Conservation (phyloP, 2,113 vertebrate genomes). For the Salvelinus alpinus region DNA sequence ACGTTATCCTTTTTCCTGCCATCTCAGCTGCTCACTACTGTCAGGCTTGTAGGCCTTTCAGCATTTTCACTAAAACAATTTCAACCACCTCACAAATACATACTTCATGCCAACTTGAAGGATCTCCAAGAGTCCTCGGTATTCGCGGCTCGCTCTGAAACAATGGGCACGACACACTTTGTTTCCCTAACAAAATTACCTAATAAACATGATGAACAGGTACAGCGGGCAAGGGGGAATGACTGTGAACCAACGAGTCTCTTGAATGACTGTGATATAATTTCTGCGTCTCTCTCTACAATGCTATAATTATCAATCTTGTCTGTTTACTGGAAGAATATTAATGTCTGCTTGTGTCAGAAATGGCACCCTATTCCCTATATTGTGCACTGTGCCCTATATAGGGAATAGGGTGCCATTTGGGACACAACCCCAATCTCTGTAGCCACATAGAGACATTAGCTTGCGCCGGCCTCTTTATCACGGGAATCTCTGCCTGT, state of each 20-base stretch:
- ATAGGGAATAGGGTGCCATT: too few relatives aligned
- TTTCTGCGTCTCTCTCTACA: conserved; percentile 50
- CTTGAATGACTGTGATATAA: conserved; percentile 35
- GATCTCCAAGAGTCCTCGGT: not conserved
- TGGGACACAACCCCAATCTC: not conserved
- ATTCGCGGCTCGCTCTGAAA: not conserved
- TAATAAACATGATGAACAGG: conserved; percentile 59
- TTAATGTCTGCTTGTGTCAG: conserved; percentile 37
- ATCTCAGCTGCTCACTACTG: not conserved
- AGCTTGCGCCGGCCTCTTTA: conserved; percentile 27
- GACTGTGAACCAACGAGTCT: conserved; percentile 1
- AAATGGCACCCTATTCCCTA: too few relatives aligned
- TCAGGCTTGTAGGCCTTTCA: not conserved
- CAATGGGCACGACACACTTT: not conserved
- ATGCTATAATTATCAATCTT: conserved; percentile 62
- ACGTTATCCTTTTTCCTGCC: too few relatives aligned
- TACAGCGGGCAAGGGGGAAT: conserved; percentile 9
- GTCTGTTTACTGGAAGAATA: conserved; percentile 68
- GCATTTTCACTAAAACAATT: not conserved
- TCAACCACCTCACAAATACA: not conserved
- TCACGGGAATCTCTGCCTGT: conserved; percentile 33
- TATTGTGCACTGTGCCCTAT: too few relatives aligned
- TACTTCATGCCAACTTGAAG: not conserved
- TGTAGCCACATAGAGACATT: not conserved
- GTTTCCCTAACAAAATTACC: conserved; percentile 15